Evolutionary conservation across 2,888 invertebrate species (phyloP).

Genomic region (Euplagia quadripunctaria): DNA sequence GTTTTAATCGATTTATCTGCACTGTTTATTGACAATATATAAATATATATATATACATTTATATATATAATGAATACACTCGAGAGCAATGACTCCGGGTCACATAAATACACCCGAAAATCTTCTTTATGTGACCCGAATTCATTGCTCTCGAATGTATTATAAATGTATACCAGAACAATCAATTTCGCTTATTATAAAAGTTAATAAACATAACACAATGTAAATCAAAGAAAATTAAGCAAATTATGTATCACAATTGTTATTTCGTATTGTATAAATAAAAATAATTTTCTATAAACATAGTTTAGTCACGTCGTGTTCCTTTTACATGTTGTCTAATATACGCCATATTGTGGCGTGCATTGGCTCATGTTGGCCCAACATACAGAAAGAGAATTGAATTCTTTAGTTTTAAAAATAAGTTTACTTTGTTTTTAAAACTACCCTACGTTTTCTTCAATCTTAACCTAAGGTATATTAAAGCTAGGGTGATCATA

Average conservation of each 20-base stretch:
- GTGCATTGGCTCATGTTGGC: background rate
- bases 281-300: background rate
- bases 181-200: background rate
- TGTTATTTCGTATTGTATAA: background rate
- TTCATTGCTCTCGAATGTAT: background rate
- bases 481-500: conserved; percentile 84
- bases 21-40: too few relatives aligned
- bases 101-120: too few relatives aligned
- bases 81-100: too few relatives aligned
- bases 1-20: background rate
- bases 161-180: background rate
- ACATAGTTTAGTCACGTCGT: background rate
- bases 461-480: conserved; percentile 82
- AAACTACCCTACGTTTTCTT: conserved; percentile 64
- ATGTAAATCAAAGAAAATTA: background rate
- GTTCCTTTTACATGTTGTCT: background rate
- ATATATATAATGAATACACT: too few relatives aligned
- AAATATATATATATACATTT: too few relatives aligned
- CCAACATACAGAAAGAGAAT: background rate
- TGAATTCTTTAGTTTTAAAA: background rate
- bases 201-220: background rate
- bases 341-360: background rate
- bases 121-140: too few relatives aligned
- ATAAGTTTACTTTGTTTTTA: background rate
- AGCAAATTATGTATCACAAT: background rate